Percentiles rank a stretch among this genome's conserved stretches.
These are phyloP conservation scores for Alloscopus bannaensis DNA, from an alignment of 2,888 invertebrate genomes.

Conservation along the genomic window DNA sequence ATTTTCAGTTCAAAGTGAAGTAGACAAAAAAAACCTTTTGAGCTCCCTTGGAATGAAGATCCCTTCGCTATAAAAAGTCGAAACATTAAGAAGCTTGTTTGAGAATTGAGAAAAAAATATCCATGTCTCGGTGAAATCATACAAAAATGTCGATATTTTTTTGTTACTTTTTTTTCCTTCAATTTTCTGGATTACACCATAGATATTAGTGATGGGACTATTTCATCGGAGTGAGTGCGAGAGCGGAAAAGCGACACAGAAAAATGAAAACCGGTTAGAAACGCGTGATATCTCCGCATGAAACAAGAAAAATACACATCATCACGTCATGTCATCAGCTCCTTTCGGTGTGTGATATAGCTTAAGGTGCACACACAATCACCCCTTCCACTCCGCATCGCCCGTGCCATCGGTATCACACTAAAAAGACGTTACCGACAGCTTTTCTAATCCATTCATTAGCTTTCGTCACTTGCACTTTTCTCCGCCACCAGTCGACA, in stretches of 20 bases:
- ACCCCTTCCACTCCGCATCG: conserved; percentile 32
- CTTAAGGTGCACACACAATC: conserved; percentile 50
- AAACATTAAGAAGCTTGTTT: too few species aligned
- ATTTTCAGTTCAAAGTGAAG: too few species aligned
- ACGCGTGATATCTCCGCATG: conserved; percentile 64
- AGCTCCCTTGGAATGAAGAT: too few species aligned
- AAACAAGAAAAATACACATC: conserved; percentile 60
- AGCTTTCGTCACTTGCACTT: conserved; percentile 61
- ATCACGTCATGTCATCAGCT: conserved; percentile 62
- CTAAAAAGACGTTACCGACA: conserved; percentile 47
- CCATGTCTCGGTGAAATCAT: too few species aligned
- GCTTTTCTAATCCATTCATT: conserved; percentile 50
- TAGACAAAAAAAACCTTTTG: too few species aligned
- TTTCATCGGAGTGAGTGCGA: neutral
- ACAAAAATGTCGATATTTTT: too few species aligned
- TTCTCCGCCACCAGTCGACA: conserved; percentile 11
- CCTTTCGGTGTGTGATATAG: conserved; percentile 33
- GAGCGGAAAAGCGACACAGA: conserved; percentile 36
- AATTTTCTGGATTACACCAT: neutral
- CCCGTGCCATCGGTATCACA: conserved; percentile 56
- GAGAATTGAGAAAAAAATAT: too few species aligned
- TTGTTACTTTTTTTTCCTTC: too few species aligned
- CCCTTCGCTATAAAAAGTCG: too few species aligned
- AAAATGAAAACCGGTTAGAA: conserved; percentile 57
- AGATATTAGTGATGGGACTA: neutral